Evolutionary conservation across 2,888 invertebrate genomes (phyloP).

Genomic region (Cheilosia urbana): DNA sequence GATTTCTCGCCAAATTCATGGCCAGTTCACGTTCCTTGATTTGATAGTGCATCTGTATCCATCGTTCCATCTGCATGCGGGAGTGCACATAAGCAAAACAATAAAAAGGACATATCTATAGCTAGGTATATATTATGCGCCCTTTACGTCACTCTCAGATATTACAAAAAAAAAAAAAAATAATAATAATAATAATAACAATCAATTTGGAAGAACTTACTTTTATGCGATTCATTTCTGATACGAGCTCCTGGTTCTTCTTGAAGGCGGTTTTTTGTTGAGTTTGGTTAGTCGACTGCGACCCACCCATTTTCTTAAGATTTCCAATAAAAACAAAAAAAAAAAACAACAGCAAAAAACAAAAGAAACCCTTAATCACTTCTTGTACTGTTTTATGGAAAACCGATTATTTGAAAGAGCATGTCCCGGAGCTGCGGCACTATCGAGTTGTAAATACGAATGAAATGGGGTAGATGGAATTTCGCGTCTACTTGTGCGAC

Average conservation of each 20-base stretch:
- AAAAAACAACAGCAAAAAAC: not conserved
- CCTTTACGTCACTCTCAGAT: not conserved
- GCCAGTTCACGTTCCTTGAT: slow-evolving; percentile 90
- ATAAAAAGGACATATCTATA: slow-evolving; percentile 6
- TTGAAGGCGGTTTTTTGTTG: slow-evolving; percentile 50
- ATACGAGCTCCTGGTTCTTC: slow-evolving; percentile 60
- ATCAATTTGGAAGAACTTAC: slow-evolving; percentile 20
- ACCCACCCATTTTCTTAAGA: slow-evolving; percentile 55
- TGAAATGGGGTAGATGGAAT: not conserved
- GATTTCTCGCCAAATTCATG: slow-evolving; percentile 87
- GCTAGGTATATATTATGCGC: not conserved
- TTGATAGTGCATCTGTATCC: slow-evolving; percentile 92
- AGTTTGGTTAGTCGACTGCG: slow-evolving; percentile 12
- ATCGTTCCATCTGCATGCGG: slow-evolving; percentile 88
- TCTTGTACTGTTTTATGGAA: not conserved
- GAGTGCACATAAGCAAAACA: slow-evolving; percentile 26
- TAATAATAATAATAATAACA: too few species aligned
- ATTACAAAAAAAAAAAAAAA: not conserved
- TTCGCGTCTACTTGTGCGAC: not conserved
- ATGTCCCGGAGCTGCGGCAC: not conserved
- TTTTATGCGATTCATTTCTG: slow-evolving; percentile 71
- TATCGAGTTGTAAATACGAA: not conserved
- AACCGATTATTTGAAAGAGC: not conserved
- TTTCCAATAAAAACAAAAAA: not conserved
- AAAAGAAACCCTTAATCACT: not conserved